Base-by-base conservation (phyloP, 2,888 invertebrate species). In the Synergus laeviventris region DNA sequence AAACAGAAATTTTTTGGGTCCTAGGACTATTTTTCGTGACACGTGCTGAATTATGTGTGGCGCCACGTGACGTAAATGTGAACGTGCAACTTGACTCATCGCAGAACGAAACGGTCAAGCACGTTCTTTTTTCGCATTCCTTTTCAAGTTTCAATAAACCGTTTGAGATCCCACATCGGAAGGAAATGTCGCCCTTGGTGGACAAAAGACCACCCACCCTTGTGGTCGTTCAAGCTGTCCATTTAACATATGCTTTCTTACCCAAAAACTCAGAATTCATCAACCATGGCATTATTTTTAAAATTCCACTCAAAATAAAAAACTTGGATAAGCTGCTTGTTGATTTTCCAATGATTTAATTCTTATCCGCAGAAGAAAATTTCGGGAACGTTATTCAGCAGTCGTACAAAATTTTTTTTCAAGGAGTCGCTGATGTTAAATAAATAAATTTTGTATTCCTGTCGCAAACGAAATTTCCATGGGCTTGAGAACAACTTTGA, bases 121-220 rank as follows among this genome's bases (percentile, higher is more conserved):
- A 56, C 74, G 79, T 74, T 77, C 64, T 49, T 49, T 74, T 36
- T 61, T 78, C 64, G 73, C 78, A 76, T 78, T 79, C 77, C 73
- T 77, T 79, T 73, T 70, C 74, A 70, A 70, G 70, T 70, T 70
- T 49, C 45, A 49, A 31, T 45, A n/a, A 64, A 42, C 56, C 3
- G 12, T 8, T 11, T 21, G 54, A 59, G 49, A 54, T 74, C 78
- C 76, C 60, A 66, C 73, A 79, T 84, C 86, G 88, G 86, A 88
- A 87, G 88, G 86, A 88, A 87, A 82, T 82, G 81, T 74, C 81
- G 82, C 77, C 81, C 83, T 83, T 84, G 79, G 73, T 70, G 84
- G 78, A 86, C 85, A 87, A 87, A 70, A 36, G 70, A 45, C 45
- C 31, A 70, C 49, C 42, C 18, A 64, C 18, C 49, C 70, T 16